A percentile compares a stretch with the other conserved stretches of the same genome.
phyloP scores from a whole-genome alignment of 2,888 invertebrate genomes.

The Pheosia gnoma region DNA sequence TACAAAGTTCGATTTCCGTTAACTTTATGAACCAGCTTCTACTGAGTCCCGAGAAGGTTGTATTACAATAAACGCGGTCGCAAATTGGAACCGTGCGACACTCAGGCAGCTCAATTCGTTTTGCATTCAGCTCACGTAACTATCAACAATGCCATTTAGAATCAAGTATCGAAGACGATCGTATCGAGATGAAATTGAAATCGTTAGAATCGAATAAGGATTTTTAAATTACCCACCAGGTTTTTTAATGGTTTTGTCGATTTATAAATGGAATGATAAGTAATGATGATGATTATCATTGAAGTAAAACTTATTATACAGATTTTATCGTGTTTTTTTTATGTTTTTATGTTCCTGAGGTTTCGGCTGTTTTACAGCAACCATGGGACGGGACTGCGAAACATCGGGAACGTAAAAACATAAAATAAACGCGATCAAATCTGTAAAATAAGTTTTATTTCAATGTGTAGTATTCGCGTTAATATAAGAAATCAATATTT shows the following conservation, averaged over 20 bases:
- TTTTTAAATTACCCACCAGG: slow-evolving; percentile 45
- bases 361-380: too few species aligned
- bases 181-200: slow-evolving; percentile 66
- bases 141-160: slow-evolving; percentile 58
- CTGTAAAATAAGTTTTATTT: too few species aligned
- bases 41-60: slow-evolving; percentile 45
- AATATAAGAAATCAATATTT: too few species aligned
- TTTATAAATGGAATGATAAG: neutral
- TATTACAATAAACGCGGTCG: slow-evolving; percentile 49
- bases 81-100: slow-evolving; percentile 63
- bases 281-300: too few species aligned
- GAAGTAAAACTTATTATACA: too few species aligned
- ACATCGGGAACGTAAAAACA: too few species aligned
- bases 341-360: too few species aligned
- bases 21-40: neutral
- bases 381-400: too few species aligned
- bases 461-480: too few species aligned
- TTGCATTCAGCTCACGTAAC: slow-evolving; percentile 65
- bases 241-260: neutral
- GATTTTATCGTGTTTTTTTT: too few species aligned
- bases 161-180: slow-evolving; percentile 56
- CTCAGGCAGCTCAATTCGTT: slow-evolving; percentile 50
- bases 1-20: slow-evolving; percentile 13
- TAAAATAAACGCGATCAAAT: too few species aligned
- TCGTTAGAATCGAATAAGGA: slow-evolving; percentile 63